Percentiles rank a stretch among this genome's conserved stretches.
Evolutionary conservation across 2,797 vertebrate genomes (phyloP).

Genomic region (Staurois parvus): DNA sequence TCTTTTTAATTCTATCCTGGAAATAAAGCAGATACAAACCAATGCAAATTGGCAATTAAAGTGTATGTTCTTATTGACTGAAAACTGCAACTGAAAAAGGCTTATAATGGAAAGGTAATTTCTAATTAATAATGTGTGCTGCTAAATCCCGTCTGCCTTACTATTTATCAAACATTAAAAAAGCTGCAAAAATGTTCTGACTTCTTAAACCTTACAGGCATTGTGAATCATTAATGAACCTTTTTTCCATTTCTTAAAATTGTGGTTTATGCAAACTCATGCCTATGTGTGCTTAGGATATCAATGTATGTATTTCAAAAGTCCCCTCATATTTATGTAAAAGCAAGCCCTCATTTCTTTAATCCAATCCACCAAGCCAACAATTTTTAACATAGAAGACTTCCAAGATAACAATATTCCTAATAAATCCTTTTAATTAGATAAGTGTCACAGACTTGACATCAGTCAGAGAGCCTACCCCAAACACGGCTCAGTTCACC

Average conservation of each 20-base stretch:
- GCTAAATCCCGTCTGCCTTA: background rate
- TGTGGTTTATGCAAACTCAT: conserved; percentile 33
- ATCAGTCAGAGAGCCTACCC: too few species aligned
- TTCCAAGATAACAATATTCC: conserved; percentile 33
- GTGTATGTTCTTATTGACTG: background rate
- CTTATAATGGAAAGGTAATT: conserved; percentile 1
- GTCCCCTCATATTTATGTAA: conserved; percentile 36
- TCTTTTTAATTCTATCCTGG: background rate
- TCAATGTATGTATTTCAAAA: conserved; percentile 30
- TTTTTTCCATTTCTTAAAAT: conserved; percentile 6
- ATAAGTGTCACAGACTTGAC: conserved; percentile 1
- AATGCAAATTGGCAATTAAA: background rate
- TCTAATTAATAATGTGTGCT: conserved; percentile 21
- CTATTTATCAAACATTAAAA: conserved; percentile 26
- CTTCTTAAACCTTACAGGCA: conserved; percentile 3
- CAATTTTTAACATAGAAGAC: conserved; percentile 12
- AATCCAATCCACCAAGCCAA: conserved; percentile 10
- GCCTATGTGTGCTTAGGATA: conserved; percentile 34
- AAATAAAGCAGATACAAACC: background rate
- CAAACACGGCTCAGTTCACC: too few species aligned
- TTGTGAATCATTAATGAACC: conserved; percentile 33
- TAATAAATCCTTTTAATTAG: conserved; percentile 30
- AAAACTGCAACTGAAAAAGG: background rate
- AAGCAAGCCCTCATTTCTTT: conserved; percentile 32
- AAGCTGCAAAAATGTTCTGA: conserved; percentile 1